Base-by-base conservation (phyloP, 2,888 invertebrate species). In the Pachymerium ferrugineum region DNA sequence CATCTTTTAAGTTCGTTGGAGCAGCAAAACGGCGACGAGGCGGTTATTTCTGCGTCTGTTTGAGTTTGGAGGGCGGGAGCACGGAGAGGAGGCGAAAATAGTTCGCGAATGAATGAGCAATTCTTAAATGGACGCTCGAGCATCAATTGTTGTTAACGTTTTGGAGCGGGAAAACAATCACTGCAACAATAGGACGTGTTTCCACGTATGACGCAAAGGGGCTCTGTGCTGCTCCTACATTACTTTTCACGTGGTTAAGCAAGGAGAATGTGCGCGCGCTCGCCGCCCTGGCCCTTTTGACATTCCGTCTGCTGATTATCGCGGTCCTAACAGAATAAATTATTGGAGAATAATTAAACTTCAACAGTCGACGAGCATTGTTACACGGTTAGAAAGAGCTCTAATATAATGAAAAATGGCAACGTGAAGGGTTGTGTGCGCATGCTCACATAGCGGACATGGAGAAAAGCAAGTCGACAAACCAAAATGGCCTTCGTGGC, bases 51-150 rank as follows among this genome's bases (percentile, higher is more conserved):
- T 62, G 28, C 14, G 3, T 3, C 12, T 25, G 62, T 62, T 14
- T 62, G 28, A 3, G 3, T 3, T 6, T 25, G 62, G 12, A 25
- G 25, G 3, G 16, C 47, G 16, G 25, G 12, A 25, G 25, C 19
- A 25, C 19, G 16, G 38, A 16, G n/a, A 62, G 5, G 28, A 62
- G 62, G 62, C 62, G 62, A 62, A 62, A 62, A 62, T 62, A 62
- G 62, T 62, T 62, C 62, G 62, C 62, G 62, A 62, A 28, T 62
- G 62, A 62, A 62, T 62, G 62, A 62, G 62, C 62, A 62, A 62
- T 62, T 62, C 62, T 28, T 62, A 62, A 62, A 62, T 62, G 62
- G 62, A 25, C 62, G 28, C 62, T 22, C 47, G 47, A 62, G 62
- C 25, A 62, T 62, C 62, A 62, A 62, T 62, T 62, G 62, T 62